Evolutionary conservation across 1,140 invertebrate species (phyloP), one percentile per base, ranked within the genome.

Genomic region (Colletes gigas): DNA sequence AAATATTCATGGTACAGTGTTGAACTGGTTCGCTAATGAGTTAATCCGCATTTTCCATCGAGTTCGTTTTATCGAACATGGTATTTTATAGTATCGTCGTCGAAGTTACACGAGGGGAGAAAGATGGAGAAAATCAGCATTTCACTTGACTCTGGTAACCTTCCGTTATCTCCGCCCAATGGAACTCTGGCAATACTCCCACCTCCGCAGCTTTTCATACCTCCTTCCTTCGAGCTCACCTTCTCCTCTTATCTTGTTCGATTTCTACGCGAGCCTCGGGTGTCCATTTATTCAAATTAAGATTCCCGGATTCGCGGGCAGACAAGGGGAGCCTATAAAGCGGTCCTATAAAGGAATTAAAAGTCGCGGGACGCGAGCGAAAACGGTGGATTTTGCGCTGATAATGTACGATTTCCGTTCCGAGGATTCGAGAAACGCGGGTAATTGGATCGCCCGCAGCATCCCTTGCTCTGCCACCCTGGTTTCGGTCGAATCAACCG

Each of bases 51-150:
- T 73, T 73, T 79, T 62, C 60, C 30, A 66, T 63, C 41, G 5
- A 14, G 15, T 19, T 44, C 50, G n/a, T 57, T 60, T 55, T 66
- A 55, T 79, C 39, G 47, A 41, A 39, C 19, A 9, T 3, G 10
- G 8, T 15, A 66, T 41, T 66, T 57, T 73, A 50, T 73, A 54
- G 54, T 50, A 59, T 65, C 19, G 30, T 5, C 52, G 63, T 12
- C 4, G 21, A 0, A 67, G 10, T 21, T 4, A 50, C 50, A 10
- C 15, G 15, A n/a, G 30, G 30, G 30, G 30, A 2, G 30, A 83
- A 83, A 80, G 76, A 76, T 77, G 69, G 69, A 81, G 78, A 82
- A 71, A 81, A 81, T 68, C 80, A 73, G 70, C 81, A 82, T 83
- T 86, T 83, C 72, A 21, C 47, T 77, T 57, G 68, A 65, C 73